These are phyloP conservation scores for Platyscapa corneri DNA, from an alignment of 1,140 invertebrate genomes.

Conservation along the genomic window DNA sequence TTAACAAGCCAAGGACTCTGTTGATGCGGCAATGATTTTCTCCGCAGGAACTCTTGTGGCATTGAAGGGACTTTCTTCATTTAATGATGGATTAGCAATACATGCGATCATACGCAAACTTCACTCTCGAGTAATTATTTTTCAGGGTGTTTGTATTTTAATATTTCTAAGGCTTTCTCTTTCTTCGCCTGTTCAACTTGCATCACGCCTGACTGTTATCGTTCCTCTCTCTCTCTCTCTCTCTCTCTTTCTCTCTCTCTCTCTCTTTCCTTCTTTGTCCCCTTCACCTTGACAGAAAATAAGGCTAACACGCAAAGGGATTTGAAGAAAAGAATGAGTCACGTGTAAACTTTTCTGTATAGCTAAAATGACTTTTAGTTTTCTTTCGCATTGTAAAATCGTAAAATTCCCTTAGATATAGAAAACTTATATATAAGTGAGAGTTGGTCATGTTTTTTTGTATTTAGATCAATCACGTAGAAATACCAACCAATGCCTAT, in stretches of 20 bases:
- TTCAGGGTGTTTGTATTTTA: slow-evolving; percentile 24
- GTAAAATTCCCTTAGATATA: not conserved
- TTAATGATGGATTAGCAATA: not conserved
- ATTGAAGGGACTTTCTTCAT: not conserved
- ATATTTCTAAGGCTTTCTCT: slow-evolving; percentile 19
- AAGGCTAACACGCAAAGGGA: slow-evolving; percentile 20
- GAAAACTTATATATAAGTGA: not conserved
- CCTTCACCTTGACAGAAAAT: slow-evolving; percentile 42
- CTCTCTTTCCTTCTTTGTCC: not conserved
- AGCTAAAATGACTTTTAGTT: not conserved
- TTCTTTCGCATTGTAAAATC: not conserved
- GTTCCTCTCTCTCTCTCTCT: not conserved
- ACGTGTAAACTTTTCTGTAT: not conserved
- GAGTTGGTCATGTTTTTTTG: not conserved
- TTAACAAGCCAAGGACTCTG: not conserved
- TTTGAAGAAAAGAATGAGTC: not conserved
- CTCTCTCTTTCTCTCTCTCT: not conserved
- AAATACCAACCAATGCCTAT: too few species aligned
- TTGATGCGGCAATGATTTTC: not conserved
- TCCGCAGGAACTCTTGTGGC: not conserved
- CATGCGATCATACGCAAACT: not conserved
- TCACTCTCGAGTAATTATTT: not conserved
- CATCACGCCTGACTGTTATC: not conserved
- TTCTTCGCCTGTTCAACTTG: not conserved
- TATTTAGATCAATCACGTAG: too few species aligned